Evolutionary conservation across 2,888 invertebrate species (phyloP).

Genomic region (Lymantria dispar): DNA sequence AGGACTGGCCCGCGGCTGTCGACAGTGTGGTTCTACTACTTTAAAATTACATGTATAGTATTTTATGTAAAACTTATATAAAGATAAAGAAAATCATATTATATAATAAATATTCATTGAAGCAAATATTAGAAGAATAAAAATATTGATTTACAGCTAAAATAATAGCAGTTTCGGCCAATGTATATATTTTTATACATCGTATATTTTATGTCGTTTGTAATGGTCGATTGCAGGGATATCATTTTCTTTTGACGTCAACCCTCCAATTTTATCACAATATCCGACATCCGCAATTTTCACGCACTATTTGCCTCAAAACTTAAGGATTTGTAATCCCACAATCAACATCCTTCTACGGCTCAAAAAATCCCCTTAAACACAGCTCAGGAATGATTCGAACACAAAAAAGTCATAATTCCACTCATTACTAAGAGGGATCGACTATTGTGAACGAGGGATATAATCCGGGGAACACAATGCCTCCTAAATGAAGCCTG

Average conservation of each 20-base stretch:
- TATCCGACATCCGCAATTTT: background rate
- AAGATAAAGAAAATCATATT: too few species aligned
- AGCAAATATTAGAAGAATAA: too few species aligned
- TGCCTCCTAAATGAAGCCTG: conserved; percentile 56
- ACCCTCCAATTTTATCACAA: background rate
- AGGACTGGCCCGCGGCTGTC: too few species aligned
- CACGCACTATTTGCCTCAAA: conserved; percentile 6
- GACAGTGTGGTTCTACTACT: too few species aligned
- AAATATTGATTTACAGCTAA: too few species aligned
- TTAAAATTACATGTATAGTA: too few species aligned
- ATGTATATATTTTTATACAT: too few species aligned
- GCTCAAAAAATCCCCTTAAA: conserved; percentile 30
- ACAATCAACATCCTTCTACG: conserved; percentile 31
- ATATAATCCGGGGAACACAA: conserved; percentile 61
- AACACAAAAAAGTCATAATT: conserved; percentile 66
- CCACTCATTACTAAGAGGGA: conserved; percentile 58
- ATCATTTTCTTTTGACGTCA: background rate
- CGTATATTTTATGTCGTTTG: too few species aligned
- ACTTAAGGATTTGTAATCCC: conserved; percentile 23
- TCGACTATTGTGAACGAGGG: conserved; percentile 41
- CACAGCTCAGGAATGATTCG: conserved; percentile 48
- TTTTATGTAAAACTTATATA: too few species aligned
- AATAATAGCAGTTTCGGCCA: too few species aligned
- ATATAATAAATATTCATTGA: too few species aligned
- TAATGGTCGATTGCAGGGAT: too few species aligned